Evolutionary conservation across 1,140 invertebrate species (phyloP).

Genomic region (Drosophila prosaltans): DNA sequence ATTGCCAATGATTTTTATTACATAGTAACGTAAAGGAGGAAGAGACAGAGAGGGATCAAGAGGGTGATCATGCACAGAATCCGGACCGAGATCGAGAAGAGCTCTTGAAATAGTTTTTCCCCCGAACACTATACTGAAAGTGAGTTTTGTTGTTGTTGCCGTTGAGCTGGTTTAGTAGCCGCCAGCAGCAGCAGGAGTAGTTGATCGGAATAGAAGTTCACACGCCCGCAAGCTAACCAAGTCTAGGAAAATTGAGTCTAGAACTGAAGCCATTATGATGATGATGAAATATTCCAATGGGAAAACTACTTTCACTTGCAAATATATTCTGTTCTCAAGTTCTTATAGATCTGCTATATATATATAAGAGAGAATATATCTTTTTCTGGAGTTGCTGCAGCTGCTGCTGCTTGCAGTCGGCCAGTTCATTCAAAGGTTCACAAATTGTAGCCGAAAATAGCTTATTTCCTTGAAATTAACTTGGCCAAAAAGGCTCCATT

Average conservation of each 20-base stretch:
- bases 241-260: slow-evolving; percentile 11
- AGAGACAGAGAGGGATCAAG: slow-evolving; percentile 3
- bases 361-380: neutral
- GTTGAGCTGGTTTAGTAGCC: slow-evolving; percentile 40
- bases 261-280: slow-evolving; percentile 14
- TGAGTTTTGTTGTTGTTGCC: slow-evolving; percentile 52
- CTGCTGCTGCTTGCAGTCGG: slow-evolving; percentile 37
- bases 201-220: slow-evolving; percentile 43
- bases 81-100: neutral
- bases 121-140: slow-evolving; percentile 50
- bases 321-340: neutral
- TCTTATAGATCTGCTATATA: neutral
- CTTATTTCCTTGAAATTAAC: slow-evolving; percentile 72
- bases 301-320: slow-evolving; percentile 16
- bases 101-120: slow-evolving; percentile 58
- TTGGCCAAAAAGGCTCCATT: slow-evolving; percentile 36
- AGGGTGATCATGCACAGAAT: neutral
- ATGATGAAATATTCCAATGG: slow-evolving; percentile 10
- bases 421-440: slow-evolving; percentile 44
- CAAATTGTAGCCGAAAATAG: slow-evolving; percentile 60
- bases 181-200: neutral
- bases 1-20: slow-evolving; percentile 82
- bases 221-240: slow-evolving; percentile 57
- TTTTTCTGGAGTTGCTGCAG: too few species aligned
- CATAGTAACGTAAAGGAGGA: slow-evolving; percentile 30